phyloP scores from a whole-genome alignment of 1,140 invertebrate species.

The Dinothrombium tinctorium region DNA sequence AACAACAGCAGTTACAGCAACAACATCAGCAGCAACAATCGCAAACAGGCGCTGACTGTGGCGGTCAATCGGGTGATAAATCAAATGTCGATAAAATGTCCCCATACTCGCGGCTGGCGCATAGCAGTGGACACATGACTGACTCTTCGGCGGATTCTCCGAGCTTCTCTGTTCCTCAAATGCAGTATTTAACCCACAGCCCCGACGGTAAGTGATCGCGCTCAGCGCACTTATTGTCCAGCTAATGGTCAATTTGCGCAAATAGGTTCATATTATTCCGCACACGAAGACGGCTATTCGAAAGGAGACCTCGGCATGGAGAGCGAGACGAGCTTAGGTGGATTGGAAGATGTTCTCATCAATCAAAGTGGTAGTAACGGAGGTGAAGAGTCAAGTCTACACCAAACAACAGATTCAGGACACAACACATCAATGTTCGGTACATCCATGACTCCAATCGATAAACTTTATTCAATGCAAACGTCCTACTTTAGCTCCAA shows the following conservation, averaged over 20 bases:
- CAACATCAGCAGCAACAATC: conserved; percentile 5
- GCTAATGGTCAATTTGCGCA: no score
- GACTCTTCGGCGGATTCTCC: conserved; percentile 3
- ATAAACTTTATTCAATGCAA: conserved; percentile 93
- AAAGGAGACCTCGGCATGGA: conserved; percentile 16
- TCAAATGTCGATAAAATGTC: conserved; percentile 1
- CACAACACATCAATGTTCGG: conserved; percentile 64
- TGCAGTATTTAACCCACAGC: conserved; percentile 4
- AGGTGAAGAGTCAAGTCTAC: neutral
- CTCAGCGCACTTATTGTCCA: neutral
- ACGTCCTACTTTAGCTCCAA: conserved; percentile 52
- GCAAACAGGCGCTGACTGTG: neutral
- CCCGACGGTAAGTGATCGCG: neutral
- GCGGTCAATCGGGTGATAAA: neutral
- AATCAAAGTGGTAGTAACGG: conserved; percentile 7
- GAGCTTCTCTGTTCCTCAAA: neutral
- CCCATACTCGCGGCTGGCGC: conserved; percentile 1
- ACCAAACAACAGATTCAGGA: conserved; percentile 43
- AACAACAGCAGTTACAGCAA: conserved; percentile 16
- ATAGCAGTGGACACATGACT: neutral
- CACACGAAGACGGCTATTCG: conserved; percentile 13
- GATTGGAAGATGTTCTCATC: conserved; percentile 16
- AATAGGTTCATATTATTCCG: conserved; percentile 15
- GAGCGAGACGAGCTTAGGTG: conserved; percentile 15
- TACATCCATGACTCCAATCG: conserved; percentile 65